phyloP scores from a whole-genome alignment of 2,888 invertebrate genomes.

The Diarsia mendica region DNA sequence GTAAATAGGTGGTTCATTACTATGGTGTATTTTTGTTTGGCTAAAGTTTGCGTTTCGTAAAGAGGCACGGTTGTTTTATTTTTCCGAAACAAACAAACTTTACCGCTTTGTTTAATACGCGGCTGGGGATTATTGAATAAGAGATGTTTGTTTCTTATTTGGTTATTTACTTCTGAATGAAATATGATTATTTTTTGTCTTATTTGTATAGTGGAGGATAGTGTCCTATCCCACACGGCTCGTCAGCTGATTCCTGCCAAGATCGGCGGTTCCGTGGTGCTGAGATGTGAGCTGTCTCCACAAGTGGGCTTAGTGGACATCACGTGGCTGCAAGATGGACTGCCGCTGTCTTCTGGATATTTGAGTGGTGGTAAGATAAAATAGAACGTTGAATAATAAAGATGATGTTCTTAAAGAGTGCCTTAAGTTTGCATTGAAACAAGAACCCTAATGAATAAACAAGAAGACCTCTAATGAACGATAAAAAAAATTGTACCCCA shows the following conservation, averaged over 20 bases:
- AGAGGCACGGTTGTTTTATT: constrained; percentile 37
- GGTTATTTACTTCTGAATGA: constrained; percentile 8
- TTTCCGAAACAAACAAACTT: constrained; percentile 44
- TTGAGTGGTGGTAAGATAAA: constrained; percentile 79
- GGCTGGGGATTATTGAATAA: constrained; percentile 29
- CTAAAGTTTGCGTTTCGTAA: constrained; percentile 30
- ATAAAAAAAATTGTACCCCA: background rate
- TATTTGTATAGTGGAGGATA: constrained; percentile 82
- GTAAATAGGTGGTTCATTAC: constrained; percentile 32
- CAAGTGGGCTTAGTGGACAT: constrained; percentile 83
- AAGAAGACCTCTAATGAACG: background rate
- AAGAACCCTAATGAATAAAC: background rate
- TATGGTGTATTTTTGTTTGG: constrained; percentile 34
- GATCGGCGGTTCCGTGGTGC: constrained; percentile 81
- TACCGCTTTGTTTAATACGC: constrained; percentile 27
- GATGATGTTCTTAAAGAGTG: background rate
- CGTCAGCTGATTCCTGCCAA: constrained; percentile 85
- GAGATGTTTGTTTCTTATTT: constrained; percentile 1
- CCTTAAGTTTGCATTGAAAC: background rate
- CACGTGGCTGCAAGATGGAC: constrained; percentile 86
- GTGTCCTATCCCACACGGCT: constrained; percentile 79
- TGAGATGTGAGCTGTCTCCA: constrained; percentile 84
- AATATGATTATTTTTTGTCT: constrained; percentile 16
- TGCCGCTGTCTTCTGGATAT: constrained; percentile 83
- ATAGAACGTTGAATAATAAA: background rate